Conservation (phyloP, 2,888 invertebrate genomes). For the Lathronympha strigana region DNA sequence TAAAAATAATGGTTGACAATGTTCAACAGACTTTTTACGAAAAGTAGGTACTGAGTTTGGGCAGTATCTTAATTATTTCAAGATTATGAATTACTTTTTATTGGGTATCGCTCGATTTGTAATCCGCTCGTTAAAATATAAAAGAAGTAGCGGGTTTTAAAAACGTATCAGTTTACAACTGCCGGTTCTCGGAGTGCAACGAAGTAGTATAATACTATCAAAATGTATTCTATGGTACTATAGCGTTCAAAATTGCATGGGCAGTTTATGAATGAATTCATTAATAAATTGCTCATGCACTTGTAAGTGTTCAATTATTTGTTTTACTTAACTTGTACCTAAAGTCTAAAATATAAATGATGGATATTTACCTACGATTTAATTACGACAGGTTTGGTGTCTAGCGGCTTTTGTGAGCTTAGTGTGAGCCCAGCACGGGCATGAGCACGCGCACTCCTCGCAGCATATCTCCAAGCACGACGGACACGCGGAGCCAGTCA, state of each 20-base stretch:
- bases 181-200: background rate
- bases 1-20: background rate
- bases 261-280: no score
- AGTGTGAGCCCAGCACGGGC: conserved; percentile 43
- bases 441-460: conserved; percentile 58
- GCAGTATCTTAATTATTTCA: conserved; percentile 40
- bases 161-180: conserved; percentile 32
- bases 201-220: background rate
- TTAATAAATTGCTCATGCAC: no score
- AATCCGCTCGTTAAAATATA: conserved; percentile 22
- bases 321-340: no score
- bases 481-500: conserved; percentile 62
- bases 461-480: conserved; percentile 67
- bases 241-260: no score
- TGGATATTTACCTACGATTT: background rate
- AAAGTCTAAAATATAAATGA: no score
- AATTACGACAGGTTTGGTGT: background rate
- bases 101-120: conserved; percentile 11
- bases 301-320: no score
- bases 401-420: conserved; percentile 29
- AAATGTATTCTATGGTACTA: conserved; percentile 16
- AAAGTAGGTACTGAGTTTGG: background rate
- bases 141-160: conserved; percentile 24
- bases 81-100: conserved; percentile 11
- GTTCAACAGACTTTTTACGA: background rate